Conservation (phyloP, 1,140 invertebrate species). For the Ectropis grisescens region DNA sequence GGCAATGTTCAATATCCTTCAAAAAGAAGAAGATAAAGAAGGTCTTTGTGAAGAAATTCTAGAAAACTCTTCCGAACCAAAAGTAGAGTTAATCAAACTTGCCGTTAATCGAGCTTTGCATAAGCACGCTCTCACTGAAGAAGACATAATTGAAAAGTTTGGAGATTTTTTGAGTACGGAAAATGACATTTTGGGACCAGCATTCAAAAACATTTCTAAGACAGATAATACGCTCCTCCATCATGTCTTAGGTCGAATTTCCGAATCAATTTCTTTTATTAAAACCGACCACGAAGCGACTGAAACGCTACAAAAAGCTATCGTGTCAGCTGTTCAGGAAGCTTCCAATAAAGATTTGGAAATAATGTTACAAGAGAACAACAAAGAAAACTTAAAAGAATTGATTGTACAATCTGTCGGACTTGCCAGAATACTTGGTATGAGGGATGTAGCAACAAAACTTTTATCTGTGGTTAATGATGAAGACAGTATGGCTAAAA, state of each 20-base stretch:
- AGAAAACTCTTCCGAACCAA: constrained; percentile 66
- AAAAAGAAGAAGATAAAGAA: constrained; percentile 65
- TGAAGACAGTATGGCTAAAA: constrained; percentile 69
- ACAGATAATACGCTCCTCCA: constrained; percentile 69
- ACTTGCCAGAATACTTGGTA: constrained; percentile 78
- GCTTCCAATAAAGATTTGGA: constrained; percentile 71
- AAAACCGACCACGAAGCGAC: constrained; percentile 74
- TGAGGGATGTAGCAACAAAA: constrained; percentile 73
- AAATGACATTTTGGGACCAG: constrained; percentile 71
- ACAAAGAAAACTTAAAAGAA: constrained; percentile 64
- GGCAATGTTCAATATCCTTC: constrained; percentile 60
- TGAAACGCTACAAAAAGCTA: constrained; percentile 74
- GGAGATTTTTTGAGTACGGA: constrained; percentile 72
- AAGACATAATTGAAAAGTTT: constrained; percentile 72
- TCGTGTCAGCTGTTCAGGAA: constrained; percentile 73
- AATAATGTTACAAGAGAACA: constrained; percentile 67
- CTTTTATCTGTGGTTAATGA: constrained; percentile 74
- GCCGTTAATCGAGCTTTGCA: constrained; percentile 59
- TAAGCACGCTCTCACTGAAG: constrained; percentile 61
- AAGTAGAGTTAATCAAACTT: constrained; percentile 74
- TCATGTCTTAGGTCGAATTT: constrained; percentile 70
- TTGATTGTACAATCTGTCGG: constrained; percentile 77
- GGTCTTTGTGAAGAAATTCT: constrained; percentile 61
- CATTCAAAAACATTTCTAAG: constrained; percentile 73
- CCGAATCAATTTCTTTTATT: constrained; percentile 69